These are phyloP conservation scores for Dasysyrphus albostriatus DNA, from an alignment of 2,888 invertebrate species.

Conservation along the genomic window DNA sequence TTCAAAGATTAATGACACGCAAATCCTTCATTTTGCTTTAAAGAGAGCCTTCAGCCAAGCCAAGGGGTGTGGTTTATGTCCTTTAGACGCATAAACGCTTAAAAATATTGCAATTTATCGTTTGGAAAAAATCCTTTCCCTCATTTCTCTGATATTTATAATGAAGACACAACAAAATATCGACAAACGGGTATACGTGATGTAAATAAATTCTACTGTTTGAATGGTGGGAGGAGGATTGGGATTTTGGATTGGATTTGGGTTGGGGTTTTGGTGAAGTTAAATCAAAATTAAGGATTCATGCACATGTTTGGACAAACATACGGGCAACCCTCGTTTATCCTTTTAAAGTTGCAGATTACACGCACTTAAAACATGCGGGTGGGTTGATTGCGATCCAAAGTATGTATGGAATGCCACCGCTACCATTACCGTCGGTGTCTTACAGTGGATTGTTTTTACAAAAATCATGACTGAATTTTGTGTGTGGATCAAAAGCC, in stretches of 20 bases:
- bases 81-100: constrained; percentile 57
- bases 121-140: constrained; percentile 61
- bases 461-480: not conserved
- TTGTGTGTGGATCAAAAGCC: too few species aligned
- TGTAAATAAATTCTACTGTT: constrained; percentile 32
- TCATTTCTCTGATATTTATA: constrained; percentile 17
- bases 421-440: not conserved
- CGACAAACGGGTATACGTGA: constrained; percentile 42
- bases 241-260: not conserved
- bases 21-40: constrained; percentile 57
- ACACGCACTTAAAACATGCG: constrained; percentile 65
- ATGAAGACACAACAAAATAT: constrained; percentile 65
- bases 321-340: constrained; percentile 36
- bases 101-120: constrained; percentile 71
- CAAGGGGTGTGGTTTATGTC: constrained; percentile 29
- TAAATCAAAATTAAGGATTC: constrained; percentile 63
- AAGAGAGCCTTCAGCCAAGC: constrained; percentile 2
- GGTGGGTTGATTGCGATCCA: constrained; percentile 8
- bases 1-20: constrained; percentile 66
- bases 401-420: not conserved
- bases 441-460: not conserved
- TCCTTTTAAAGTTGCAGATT: constrained; percentile 61
- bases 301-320: constrained; percentile 70
- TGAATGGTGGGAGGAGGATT: not conserved
- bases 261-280: constrained; percentile 6